A percentile compares a stretch with the other conserved stretches of the same genome.
These are phyloP conservation scores for Leptothorax acervorum DNA, from an alignment of 2,888 invertebrate genomes.

Conservation along the genomic window DNA sequence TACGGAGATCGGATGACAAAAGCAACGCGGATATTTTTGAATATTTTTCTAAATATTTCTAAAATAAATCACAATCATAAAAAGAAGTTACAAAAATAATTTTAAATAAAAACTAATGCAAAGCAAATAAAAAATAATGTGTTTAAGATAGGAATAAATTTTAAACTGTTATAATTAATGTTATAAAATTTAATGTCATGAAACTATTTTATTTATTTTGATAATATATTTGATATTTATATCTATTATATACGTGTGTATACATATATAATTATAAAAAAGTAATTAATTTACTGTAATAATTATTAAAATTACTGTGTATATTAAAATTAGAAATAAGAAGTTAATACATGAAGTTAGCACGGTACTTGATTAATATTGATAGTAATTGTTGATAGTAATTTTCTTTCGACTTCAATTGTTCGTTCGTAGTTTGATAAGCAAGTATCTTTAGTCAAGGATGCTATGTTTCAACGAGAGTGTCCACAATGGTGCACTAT, in stretches of 20 bases:
- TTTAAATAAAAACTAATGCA: neutral
- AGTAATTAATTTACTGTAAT: neutral
- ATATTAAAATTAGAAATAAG: neutral
- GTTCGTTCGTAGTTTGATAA: neutral
- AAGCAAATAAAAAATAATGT: neutral
- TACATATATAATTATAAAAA: neutral
- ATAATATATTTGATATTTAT: neutral
- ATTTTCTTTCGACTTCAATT: neutral
- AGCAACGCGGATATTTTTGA: neutral
- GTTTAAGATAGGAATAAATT: neutral
- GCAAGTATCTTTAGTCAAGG: neutral
- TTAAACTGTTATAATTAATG: neutral
- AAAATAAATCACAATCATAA: neutral
- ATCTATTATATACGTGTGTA: neutral
- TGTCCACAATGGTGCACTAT: neutral
- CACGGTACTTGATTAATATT: neutral
- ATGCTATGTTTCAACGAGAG: neutral
- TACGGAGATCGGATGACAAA: neutral
- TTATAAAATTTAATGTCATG: neutral
- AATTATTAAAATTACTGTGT: neutral
- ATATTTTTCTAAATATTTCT: neutral
- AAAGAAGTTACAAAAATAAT: slow-evolving; percentile 2
- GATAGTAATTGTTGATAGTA: neutral
- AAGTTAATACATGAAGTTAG: neutral
- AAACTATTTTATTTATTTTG: neutral